Base-by-base conservation (phyloP, 2,888 invertebrate genomes). In the Drosophila gaucha region DNA sequence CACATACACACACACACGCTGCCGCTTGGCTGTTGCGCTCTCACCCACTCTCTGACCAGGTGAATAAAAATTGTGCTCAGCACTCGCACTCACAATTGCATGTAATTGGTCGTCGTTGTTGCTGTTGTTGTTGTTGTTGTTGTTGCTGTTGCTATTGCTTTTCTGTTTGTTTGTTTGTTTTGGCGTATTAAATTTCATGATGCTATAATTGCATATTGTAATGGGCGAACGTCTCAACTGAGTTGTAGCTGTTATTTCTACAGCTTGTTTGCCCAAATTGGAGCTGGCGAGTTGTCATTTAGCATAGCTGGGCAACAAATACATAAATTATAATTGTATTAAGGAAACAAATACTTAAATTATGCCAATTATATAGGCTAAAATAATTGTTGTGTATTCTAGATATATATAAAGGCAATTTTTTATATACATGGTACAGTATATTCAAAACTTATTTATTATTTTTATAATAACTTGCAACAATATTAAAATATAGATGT, bases 151-250 rank as follows among this genome's bases (percentile, higher is more conserved):
- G 28, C 3, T 36, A 16, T 16, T 36, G 3, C 9, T 16, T 67
- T 62, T 35, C 49, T 65, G 62, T 74, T 72, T 73, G 69, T 73
- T 80, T 69, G 69, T 46, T 46, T 46, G 46, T 69, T 84, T 83
- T 77, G 59, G 78, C 58, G 60, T 84, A 82, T 82, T 80, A 74
- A 84, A 84, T 82, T 76, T 86, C 85, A 86, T 84, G 82, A 75
- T 74, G 75, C 78, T 74, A 86, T 82, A 86, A 84, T 80, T 80
- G 85, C 82, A 75, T 66, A 82, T 74, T 78, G 70, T 74, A 78
- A 76, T 76, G 62, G 62, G 57, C 74, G 65, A 68, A 22, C 33
- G 58, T 64, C 76, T 64, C 41, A 56, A 46, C 41, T 31, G 31
- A 54, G 33, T 12, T 52, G 20, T 33, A 12, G 24, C 24, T 54